Base-by-base conservation (phyloP, 2,797 vertebrate genomes). In the Lerista edwardsae region DNA sequence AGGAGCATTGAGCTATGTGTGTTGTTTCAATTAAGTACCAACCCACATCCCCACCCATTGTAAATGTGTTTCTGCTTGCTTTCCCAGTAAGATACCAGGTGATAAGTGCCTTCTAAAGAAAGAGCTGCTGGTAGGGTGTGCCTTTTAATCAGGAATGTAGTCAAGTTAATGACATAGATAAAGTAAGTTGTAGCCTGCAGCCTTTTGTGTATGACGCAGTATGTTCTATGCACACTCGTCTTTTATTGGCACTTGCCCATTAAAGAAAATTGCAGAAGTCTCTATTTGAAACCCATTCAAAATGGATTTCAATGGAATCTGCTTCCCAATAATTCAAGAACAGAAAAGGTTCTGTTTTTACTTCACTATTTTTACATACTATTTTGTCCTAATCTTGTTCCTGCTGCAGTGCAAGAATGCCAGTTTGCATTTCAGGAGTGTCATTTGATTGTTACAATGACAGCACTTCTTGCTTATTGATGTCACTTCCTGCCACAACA, bases 11-110 rank as follows among this genome's bases (percentile, higher is more conserved):
- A 61, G 23, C 47, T 88, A 67, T 23, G 81, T 0, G 1, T 36
- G 75, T 11, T 64, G 41, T 79, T 91, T 85, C 80, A 86, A 84
- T 87, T 90, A 86, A 59, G 36, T 80, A 67, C 3, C 36, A 85
- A 6, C 31, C 29, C 89, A 86, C 88, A 21, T 92, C 57, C 72
- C 78, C 84, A 88, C 91, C 90, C 87, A 86, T 51, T 75, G 77
- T 84, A 93, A 94, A 93, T 80, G 90, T 72, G 87, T 87, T 90
- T 79, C 74, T 77, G 73, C 83, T 91, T 88, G 91, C 86, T 87
- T 92, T 90, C 88, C 57, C 79, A 84, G 75, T 93, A 39, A 86
- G 80, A 89, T 88, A 71, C 25, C 84, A 89, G 86, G 80, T 0
- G 1, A 81, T 79, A 92, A 87, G 83, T 91, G 82, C 72, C 68